phyloP scores from a whole-genome alignment of 1,140 invertebrate genomes.

The Phymorhynchus buccinoides region DNA sequence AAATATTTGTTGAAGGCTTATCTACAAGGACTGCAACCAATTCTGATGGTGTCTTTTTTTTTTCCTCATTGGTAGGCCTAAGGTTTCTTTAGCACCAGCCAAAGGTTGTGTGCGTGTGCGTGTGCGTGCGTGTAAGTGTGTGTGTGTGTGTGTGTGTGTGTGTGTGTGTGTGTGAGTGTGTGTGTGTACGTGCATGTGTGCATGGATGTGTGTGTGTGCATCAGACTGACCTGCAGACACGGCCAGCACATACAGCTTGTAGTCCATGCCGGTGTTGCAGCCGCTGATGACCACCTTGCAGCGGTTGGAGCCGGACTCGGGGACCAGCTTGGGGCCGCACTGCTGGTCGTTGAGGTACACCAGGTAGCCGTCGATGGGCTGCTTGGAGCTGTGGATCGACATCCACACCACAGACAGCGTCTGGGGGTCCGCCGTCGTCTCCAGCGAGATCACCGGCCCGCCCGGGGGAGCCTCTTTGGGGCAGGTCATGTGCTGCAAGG shows the following conservation, averaged over 20 bases:
- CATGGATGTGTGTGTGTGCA: too few species aligned
- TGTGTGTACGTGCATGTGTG: too few species aligned
- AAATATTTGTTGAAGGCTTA: too few species aligned
- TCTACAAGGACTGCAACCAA: too few species aligned
- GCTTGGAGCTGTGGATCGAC: conserved; percentile 62
- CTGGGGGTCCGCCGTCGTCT: conserved; percentile 62
- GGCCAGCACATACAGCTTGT: conserved; percentile 69
- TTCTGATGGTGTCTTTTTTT: too few species aligned
- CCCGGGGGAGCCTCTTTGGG: conserved; percentile 60
- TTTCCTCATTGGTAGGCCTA: too few species aligned
- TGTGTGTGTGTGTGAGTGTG: too few species aligned
- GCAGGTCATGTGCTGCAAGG: conserved; percentile 60
- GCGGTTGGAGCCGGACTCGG: conserved; percentile 66
- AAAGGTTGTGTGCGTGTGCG: too few species aligned
- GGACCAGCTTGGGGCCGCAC: conserved; percentile 70
- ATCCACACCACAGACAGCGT: conserved; percentile 70
- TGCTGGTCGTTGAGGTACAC: conserved; percentile 71
- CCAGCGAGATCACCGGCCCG: conserved; percentile 72
- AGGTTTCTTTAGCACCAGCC: too few species aligned
- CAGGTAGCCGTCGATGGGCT: conserved; percentile 66
- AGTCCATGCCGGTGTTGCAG: conserved; percentile 63
- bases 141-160: too few species aligned
- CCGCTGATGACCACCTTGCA: conserved; percentile 72
- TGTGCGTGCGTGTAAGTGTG: too few species aligned
- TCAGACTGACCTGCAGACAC: conserved; percentile 60